Base-by-base conservation (phyloP, 2,797 vertebrate species). In the Gallinago nigripennis region DNA sequence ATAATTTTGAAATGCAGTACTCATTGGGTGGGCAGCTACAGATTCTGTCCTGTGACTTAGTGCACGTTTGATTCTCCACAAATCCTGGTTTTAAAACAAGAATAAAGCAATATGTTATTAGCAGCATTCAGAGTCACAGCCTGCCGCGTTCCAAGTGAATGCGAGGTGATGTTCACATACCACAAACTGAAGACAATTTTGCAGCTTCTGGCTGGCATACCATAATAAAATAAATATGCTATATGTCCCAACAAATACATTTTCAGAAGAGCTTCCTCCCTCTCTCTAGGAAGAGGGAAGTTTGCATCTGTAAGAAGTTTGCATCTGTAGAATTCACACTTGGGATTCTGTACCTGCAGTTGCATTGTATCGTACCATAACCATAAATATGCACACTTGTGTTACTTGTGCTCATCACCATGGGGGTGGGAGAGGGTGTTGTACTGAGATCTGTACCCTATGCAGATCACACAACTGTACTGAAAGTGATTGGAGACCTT, bases 1-100 rank as follows among this genome's bases (percentile, higher is more conserved):
- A 48, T 6, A 27, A 19, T 27, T 4, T 17, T 3, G 73, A 69
- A 4, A 48, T 8, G 9, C 98, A 98, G 60, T 90, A 98, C 18
- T 82, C 72, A 31, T 94, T 95, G 1, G 92, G 33, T 41, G 43
- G 89, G 86, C 98, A 98, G 92, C 18, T 43, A 12, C 98, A 98
- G 33, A 91, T 46, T 4, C 97, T 95, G 94, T 98, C 90, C 79
- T 97, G 96, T 5, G 82, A 65, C 2, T 3, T 24, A 0, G 93
- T 97, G 88, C 98, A 98, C 0, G 78, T 61, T 31, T 82, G 96
- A 21, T 31, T 88, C 80, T 98, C 86, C 65, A 97, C 90, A 31
- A 96, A 93, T 33, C 92, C 98, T 98, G 58, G 31, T 76, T 64
- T 65, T 20, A 51, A 92, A 88, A 82, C 45, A 83, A 82, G 39